Percentiles rank a stretch among this genome's conserved stretches.
Conservation (phyloP, 2,797 vertebrate genomes). For the Ptychadena robeensis region DNA sequence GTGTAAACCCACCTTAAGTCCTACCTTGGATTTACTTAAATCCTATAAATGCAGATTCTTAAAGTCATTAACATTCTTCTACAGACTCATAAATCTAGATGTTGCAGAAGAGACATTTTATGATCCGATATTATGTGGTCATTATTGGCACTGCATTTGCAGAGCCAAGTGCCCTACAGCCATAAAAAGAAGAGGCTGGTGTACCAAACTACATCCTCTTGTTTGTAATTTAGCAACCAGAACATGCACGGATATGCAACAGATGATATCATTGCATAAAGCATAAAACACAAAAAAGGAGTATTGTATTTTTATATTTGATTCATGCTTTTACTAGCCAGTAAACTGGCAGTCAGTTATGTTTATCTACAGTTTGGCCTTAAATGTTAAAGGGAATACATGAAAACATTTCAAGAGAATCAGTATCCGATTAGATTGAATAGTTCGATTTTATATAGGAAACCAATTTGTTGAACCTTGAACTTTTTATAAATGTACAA, state of each 20-base stretch:
- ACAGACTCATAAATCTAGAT: slow-evolving; percentile 55
- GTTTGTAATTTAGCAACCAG: slow-evolving; percentile 59
- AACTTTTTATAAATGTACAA: too few relatives aligned
- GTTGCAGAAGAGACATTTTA: slow-evolving; percentile 58
- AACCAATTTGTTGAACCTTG: too few relatives aligned
- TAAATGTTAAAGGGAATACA: too few relatives aligned
- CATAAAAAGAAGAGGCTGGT: slow-evolving; percentile 47
- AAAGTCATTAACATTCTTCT: slow-evolving; percentile 58
- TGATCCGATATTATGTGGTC: slow-evolving; percentile 50
- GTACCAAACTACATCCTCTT: slow-evolving; percentile 54
- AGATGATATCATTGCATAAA: slow-evolving; percentile 43
- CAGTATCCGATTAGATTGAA: too few relatives aligned
- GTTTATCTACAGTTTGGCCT: too few relatives aligned
- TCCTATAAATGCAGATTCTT: slow-evolving; percentile 57
- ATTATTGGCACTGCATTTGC: slow-evolving; percentile 54
- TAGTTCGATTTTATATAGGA: too few relatives aligned
- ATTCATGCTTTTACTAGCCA: not conserved
- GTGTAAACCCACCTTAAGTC: too few relatives aligned
- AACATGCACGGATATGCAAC: slow-evolving; percentile 41
- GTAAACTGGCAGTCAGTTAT: too few relatives aligned
- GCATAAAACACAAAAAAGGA: slow-evolving; percentile 42
- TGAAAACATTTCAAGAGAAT: too few relatives aligned
- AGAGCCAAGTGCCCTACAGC: slow-evolving; percentile 58
- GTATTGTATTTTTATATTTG: slow-evolving; percentile 24
- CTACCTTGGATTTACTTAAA: slow-evolving; percentile 58